Conservation (phyloP, 2,113 vertebrate species). For the Seriola rivoliana region DNA sequence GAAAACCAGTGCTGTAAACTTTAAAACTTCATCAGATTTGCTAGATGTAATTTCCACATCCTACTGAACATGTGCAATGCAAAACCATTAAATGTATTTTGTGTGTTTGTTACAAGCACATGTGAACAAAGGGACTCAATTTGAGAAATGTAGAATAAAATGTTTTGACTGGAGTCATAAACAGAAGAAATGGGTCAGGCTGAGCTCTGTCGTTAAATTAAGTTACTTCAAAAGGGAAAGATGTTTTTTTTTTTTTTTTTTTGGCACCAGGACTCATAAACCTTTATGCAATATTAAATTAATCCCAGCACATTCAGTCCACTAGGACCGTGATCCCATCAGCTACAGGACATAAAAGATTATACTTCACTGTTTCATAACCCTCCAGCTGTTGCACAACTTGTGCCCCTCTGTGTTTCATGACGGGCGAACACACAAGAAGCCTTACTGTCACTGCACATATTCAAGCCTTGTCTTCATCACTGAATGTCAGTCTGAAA, state of each 20-base stretch:
- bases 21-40: not conserved
- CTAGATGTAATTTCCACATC: slow-evolving; percentile 14
- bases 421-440: not conserved
- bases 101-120: slow-evolving; percentile 1
- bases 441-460: slow-evolving; percentile 51
- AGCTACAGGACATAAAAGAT: slow-evolving; percentile 4
- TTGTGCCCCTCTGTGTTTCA: not conserved
- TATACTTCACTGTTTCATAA: not conserved
- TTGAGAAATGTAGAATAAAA: no score
- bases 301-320: not conserved
- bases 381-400: not conserved
- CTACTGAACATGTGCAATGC: slow-evolving; percentile 17
- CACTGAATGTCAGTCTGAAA: slow-evolving; percentile 29
- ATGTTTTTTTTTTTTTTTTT: not conserved
- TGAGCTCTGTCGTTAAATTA: not conserved
- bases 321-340: not conserved
- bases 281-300: not conserved
- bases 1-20: slow-evolving; percentile 2
- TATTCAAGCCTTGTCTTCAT: slow-evolving; percentile 36
- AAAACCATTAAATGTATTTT: slow-evolving; percentile 11
- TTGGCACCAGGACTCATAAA: not conserved
- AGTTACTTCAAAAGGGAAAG: slow-evolving; percentile 14
- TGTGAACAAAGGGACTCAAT: not conserved
- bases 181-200: not conserved
- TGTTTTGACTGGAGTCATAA: no score